Evolutionary conservation across 2,113 vertebrate species (phyloP).

Genomic region (Indicator maculatus): DNA sequence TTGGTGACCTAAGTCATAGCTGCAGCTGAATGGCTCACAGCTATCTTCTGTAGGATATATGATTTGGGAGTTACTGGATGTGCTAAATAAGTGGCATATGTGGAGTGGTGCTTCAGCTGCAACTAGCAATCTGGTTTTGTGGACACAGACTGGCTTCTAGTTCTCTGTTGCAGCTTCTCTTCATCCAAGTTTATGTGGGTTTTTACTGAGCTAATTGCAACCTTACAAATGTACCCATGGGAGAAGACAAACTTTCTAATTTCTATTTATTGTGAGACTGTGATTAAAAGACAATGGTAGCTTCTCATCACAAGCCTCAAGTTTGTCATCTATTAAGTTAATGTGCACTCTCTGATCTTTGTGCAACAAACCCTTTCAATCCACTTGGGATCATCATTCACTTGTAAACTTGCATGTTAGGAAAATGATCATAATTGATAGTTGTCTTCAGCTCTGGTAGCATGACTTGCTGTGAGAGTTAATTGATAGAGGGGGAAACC

Average conservation of each 20-base stretch:
- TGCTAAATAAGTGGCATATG: background rate
- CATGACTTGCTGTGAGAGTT: background rate
- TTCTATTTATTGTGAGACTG: slow-evolving; percentile 23
- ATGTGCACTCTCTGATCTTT: background rate
- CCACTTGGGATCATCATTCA: background rate
- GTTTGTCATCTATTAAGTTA: slow-evolving; percentile 33
- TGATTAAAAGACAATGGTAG: slow-evolving; percentile 54
- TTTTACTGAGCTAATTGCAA: slow-evolving; percentile 25
- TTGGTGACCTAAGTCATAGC: background rate
- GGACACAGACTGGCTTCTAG: background rate
- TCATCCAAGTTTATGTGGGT: slow-evolving; percentile 24
- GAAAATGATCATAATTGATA: slow-evolving; percentile 21
- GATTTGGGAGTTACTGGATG: background rate
- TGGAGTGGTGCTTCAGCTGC: background rate
- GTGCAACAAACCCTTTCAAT: slow-evolving; percentile 32
- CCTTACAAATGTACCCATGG: background rate
- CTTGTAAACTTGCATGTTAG: background rate
- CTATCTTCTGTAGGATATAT: background rate
- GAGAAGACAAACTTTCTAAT: slow-evolving; percentile 15
- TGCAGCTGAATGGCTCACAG: background rate
- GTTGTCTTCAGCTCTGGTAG: background rate
- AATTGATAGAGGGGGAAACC: background rate
- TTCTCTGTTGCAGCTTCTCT: background rate
- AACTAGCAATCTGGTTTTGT: background rate
- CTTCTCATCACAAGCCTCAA: slow-evolving; percentile 24